Base-by-base conservation (phyloP, 2,797 vertebrate genomes). In the Fistularia commersonii region DNA sequence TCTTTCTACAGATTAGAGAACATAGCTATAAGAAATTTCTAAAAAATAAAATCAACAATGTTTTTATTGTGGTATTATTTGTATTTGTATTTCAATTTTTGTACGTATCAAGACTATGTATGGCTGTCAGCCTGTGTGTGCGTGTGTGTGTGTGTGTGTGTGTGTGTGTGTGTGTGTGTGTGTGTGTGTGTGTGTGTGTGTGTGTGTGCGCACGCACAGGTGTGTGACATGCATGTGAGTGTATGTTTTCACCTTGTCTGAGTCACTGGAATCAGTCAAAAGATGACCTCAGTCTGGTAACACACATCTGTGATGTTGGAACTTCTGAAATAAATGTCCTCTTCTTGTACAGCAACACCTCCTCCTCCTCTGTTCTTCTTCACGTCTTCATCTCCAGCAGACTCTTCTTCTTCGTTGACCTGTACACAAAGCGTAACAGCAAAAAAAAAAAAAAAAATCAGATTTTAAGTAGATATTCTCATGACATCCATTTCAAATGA, bases 21-120 rank as follows among this genome's bases (percentile, higher is more conserved):
- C 79, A 86, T 81, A 82, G 81, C 60, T 83, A 76, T 83, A 74
- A 79, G 74, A 65, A 78, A 87, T 89, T 87, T 74, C 83, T 65
- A 85, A 81, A 69, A 65, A 57, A 52, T 56, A 62, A 65, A 60
- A 45, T 42, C 34, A 31, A 77, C 79, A 76, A 77, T 71, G 84
- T 88, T 89, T 89, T 85, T 89, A 89, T 88, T 31, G 84, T 89
- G 83, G 72, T 86, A 67, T 85, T 76, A 84, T 86, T 88, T 86
- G 85, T 85, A 84, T 85, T 87, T 85, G 76, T 84, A 86, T 78
- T 80, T 80, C 68, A 74, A 81, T 86, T 89, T 87, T 87, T 86
- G 82, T 88, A 85, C 67, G 76, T 83, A 83, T 85, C 70, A 75
- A 77, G 80, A 84, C 81, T 81, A 80, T 82, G 82, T 79, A 81